Base-by-base conservation (phyloP, 2,797 vertebrate species). In the Amblyopsis hoosieri region DNA sequence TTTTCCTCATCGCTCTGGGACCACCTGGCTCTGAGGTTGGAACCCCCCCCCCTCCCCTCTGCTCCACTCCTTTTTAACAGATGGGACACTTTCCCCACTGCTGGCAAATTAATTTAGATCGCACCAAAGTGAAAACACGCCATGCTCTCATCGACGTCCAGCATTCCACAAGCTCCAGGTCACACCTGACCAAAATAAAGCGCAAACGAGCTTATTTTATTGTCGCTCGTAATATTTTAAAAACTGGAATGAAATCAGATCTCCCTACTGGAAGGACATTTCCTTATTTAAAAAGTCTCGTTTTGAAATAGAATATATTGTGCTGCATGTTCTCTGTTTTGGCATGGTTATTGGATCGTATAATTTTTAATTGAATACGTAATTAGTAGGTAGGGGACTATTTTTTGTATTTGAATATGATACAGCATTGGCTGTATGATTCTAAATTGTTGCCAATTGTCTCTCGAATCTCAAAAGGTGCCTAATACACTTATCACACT, bases 21-120 rank as follows among this genome's bases (percentile, higher is more conserved):
- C 83, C 89, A 91, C 90, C 90, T 91, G 86, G 74, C 71, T 85
- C 76, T 83, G 82, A 68, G 88, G 76, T 91, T 84, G 71, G 37
- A 72, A 82, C 71, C 71, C 47, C 17, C 83, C 83, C 74, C 82
- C 81, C 83, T n/a, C n/a, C 66, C 58, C 70, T 59, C 67, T 71
- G 67, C 83, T 74, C 78, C 78, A 1, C 19, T 23, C 19, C 0
- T 2, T 75, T 82, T 82, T 75, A 89, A 69, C 83, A 83, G 83
- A 87, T 76, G 76, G 19, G 81, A 75, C 73, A 60, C 66, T 54
- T 71, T 78, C 77, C 72, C 72, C 68, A 67, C 71, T 58, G 72
- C 68, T 67, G 47, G 83, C 72, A 85, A 86, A 90, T 90, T 88
- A 83, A 89, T 90, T 90, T 84, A 81, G 79, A 85, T 85, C 71